Percentiles rank a stretch among this genome's conserved stretches.
phyloP scores from a whole-genome alignment of 2,888 invertebrate species.

The Drosophila lutescens region DNA sequence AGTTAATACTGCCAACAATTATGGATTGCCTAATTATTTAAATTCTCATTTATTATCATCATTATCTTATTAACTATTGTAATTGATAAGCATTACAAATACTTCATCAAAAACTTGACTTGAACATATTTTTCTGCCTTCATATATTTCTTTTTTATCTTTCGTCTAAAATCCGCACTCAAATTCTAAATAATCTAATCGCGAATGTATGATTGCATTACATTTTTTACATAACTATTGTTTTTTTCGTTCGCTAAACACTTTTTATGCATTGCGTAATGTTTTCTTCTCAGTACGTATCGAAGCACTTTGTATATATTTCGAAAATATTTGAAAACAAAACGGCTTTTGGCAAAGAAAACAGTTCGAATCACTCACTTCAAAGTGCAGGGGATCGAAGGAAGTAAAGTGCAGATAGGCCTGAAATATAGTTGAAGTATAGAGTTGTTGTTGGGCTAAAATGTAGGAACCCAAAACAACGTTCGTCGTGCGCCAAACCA shows the following conservation, averaged over 20 bases:
- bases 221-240: conserved; percentile 68
- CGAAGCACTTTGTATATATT: conserved; percentile 16
- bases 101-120: neutral
- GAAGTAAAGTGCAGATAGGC: conserved; percentile 41
- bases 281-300: conserved; percentile 10
- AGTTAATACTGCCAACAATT: no score
- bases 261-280: conserved; percentile 66
- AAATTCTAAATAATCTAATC: neutral
- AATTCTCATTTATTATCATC: neutral
- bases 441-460: conserved; percentile 52
- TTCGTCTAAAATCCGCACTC: neutral
- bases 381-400: conserved; percentile 50
- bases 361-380: conserved; percentile 53
- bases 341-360: conserved; percentile 10
- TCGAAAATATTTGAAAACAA: conserved; percentile 33
- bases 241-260: conserved; percentile 33
- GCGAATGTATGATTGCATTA: conserved; percentile 33
- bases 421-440: conserved; percentile 62
- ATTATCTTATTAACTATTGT: neutral
- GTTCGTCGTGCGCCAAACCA: conserved; percentile 77
- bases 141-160: no score
- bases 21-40: neutral
- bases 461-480: conserved; percentile 66
- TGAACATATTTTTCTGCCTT: neutral
- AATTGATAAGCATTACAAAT: neutral